phyloP scores from a whole-genome alignment of 1,140 invertebrate genomes.

The Drosophila tani region DNA sequence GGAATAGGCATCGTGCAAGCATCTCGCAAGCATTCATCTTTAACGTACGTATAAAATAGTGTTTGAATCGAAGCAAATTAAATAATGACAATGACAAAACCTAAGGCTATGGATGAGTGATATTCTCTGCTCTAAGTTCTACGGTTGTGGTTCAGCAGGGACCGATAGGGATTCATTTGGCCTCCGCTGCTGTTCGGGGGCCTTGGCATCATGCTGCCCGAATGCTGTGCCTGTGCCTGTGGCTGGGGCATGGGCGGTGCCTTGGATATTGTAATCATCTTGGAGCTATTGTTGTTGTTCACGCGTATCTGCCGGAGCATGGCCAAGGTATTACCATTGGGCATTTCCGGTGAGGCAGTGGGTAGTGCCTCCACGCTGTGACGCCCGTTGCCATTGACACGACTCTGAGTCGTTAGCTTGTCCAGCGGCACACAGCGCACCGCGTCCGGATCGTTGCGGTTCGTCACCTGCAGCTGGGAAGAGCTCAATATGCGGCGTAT shows the following conservation, averaged over 20 bases:
- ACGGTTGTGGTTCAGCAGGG: slow-evolving; percentile 6
- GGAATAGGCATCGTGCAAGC: slow-evolving; percentile 9
- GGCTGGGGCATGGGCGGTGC: neutral
- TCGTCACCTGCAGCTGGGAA: slow-evolving; percentile 25
- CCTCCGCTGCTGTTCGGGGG: neutral
- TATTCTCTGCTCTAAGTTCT: neutral
- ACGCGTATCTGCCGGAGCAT: slow-evolving; percentile 49
- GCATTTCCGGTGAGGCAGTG: slow-evolving; percentile 3
- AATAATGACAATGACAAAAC: slow-evolving; percentile 33
- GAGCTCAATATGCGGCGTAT: slow-evolving; percentile 31
- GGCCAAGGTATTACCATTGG: slow-evolving; percentile 17
- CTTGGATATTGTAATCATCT: slow-evolving; percentile 34
- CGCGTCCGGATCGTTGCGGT: slow-evolving; percentile 22
- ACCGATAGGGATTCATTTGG: neutral
- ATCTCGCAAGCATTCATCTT: slow-evolving; percentile 3
- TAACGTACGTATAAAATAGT: slow-evolving; percentile 8
- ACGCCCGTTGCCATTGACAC: neutral
- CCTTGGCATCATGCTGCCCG: too few relatives aligned
- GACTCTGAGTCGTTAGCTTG: slow-evolving; percentile 42
- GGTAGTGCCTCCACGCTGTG: neutral
- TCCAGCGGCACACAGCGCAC: slow-evolving; percentile 64
- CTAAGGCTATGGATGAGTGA: slow-evolving; percentile 4
- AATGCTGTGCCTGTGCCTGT: slow-evolving; percentile 8
- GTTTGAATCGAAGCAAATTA: neutral
- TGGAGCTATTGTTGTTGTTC: slow-evolving; percentile 36